Base-by-base conservation (phyloP, 1,140 invertebrate genomes). In the Hyles vespertilio region DNA sequence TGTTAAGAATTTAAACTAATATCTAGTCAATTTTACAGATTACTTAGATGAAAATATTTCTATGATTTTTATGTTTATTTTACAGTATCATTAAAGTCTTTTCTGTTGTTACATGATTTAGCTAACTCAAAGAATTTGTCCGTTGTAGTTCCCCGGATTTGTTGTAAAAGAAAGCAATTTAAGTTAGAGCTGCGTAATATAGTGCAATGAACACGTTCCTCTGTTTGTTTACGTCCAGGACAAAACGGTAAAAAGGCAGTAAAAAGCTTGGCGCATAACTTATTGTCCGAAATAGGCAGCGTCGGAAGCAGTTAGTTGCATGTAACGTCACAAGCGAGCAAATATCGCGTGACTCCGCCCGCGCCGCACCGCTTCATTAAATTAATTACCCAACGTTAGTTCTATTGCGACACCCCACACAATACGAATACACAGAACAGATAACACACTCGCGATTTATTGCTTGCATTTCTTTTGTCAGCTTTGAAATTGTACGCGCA, bases 391-490 rank as follows among this genome's bases (percentile, higher is more conserved):
- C 71, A 65, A 68, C 74, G 81, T 79, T 81, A 79, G 81, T 74
- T 79, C 69, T 69, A 50, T 61, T 65, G 69, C 70, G 81, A 81
- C 81, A 72, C 76, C 64, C 72, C 66, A 70, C 70, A 80, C 79
- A 89, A 89, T 87, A 87, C 82, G 72, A 74, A 77, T 77, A 87
- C 81, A 84, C 81, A 77, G 74, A 78, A 68, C 72, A 81, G 86
- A 89, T 89, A 89, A 86, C 76, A 64, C 67, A 63, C 65, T 49
- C 66, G 74, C 68, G 81, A 89, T 89, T 89, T 89, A 89, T 87
- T 79, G 80, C 83, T 71, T 86, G 84, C 86, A 89, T 89, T 89
- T 89, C 86, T 89, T 89, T 89, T 89, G 86, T 89, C 86, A 89
- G 84, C 81, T 85, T 87, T 84, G 81, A 84, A 89, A 87, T 89